Conservation (phyloP, 2,888 invertebrate genomes). For the Microplitis deprimator region DNA sequence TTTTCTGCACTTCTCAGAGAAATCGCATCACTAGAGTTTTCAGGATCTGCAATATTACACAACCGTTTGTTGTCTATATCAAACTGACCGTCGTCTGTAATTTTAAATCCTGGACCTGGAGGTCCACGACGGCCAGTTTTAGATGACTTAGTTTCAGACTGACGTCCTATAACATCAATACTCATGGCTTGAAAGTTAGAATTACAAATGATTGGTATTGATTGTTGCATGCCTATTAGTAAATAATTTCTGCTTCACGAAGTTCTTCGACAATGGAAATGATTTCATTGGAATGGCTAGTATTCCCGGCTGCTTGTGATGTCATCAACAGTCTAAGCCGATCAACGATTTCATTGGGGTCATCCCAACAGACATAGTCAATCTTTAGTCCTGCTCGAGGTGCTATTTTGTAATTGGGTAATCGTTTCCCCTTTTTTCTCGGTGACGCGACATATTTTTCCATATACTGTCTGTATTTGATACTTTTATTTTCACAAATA, state of each 20-base stretch:
- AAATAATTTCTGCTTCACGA: conserved; percentile 45
- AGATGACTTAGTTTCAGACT: not conserved
- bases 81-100: conserved; percentile 37
- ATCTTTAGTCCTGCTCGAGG: not conserved
- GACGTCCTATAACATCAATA: conserved; percentile 32
- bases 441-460: not conserved
- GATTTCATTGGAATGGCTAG: conserved; percentile 45
- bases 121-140: conserved; percentile 20
- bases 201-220: not conserved
- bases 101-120: conserved; percentile 29
- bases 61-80: conserved; percentile 39
- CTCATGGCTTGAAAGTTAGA: not conserved
- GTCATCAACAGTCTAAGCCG: conserved; percentile 42
- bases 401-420: not conserved
- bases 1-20: not conserved
- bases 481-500: conserved; percentile 19
- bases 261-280: conserved; percentile 47
- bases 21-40: conserved; percentile 30
- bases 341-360: conserved; percentile 49
- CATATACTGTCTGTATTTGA: not conserved
- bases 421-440: not conserved
- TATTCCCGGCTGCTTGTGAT: conserved; percentile 46
- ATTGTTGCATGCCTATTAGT: conserved; percentile 28
- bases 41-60: conserved; percentile 36
- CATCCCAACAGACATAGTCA: conserved; percentile 48